Conservation (phyloP, 2,888 invertebrate species). For the Harpalus rubripes region DNA sequence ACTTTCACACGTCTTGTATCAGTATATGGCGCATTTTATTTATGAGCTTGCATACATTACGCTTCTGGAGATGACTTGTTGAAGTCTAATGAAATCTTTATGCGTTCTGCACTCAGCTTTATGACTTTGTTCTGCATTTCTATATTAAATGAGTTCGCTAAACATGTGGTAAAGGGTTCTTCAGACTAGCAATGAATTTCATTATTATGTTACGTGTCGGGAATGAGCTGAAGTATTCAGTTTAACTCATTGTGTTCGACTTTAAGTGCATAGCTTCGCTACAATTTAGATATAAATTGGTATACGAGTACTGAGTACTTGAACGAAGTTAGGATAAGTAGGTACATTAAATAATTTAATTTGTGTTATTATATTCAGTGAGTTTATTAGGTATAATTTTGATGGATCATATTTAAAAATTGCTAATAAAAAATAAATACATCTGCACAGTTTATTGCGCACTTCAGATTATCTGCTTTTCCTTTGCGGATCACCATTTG, state of each 20-base stretch:
- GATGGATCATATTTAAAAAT: too few relatives aligned
- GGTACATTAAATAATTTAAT: background rate
- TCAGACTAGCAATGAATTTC: conserved; percentile 2
- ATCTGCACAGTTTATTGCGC: too few relatives aligned
- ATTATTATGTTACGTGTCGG: background rate
- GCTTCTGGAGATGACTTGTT: conserved; percentile 3
- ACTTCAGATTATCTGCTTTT: too few relatives aligned
- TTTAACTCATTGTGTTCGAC: background rate
- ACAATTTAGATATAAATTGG: background rate
- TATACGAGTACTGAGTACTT: background rate
- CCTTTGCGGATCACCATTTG: too few relatives aligned
- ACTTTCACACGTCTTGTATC: background rate
- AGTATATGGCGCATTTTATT: background rate
- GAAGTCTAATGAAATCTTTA: conserved; percentile 29
- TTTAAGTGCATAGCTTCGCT: background rate
- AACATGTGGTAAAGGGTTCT: background rate
- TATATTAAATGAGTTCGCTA: conserved; percentile 16
- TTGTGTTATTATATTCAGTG: background rate
- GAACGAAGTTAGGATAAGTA: background rate
- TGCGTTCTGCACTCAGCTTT: conserved; percentile 13
- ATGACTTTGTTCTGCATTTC: conserved; percentile 19
- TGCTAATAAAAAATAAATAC: too few relatives aligned
- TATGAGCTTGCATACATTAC: background rate
- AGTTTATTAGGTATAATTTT: background rate
- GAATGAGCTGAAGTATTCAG: background rate